Evolutionary conservation across 2,888 invertebrate species (phyloP).

Genomic region (Tetranychus piercei): DNA sequence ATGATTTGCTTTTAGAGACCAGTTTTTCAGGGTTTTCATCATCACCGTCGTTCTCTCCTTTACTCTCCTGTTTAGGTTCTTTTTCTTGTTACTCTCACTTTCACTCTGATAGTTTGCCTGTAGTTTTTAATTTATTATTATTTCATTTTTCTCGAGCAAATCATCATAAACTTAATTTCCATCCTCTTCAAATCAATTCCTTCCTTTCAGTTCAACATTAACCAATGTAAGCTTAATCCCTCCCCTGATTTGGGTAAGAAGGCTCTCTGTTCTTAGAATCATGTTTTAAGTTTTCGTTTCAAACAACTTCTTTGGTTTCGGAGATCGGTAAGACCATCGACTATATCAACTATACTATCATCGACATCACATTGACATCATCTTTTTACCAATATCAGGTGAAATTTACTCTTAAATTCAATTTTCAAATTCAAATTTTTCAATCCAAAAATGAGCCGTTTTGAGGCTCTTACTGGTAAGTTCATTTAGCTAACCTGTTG

Average conservation of each 20-base stretch:
- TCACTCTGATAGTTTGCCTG: not conserved
- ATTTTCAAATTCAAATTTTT: not conserved
- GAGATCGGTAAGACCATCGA: too few species aligned
- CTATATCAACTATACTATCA: too few species aligned
- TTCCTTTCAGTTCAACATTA: not conserved
- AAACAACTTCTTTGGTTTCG: too few species aligned
- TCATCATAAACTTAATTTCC: not conserved
- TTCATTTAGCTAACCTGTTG: not conserved
- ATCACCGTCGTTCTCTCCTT: not conserved
- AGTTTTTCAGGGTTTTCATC: slow-evolving; percentile 8
- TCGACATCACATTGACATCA: too few species aligned
- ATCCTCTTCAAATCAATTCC: not conserved
- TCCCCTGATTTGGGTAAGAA: too few species aligned
- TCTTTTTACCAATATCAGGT: too few species aligned
- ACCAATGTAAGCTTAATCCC: too few species aligned
- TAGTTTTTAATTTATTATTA: not conserved
- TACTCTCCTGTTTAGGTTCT: not conserved
- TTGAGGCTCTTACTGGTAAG: not conserved
- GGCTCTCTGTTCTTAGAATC: too few species aligned
- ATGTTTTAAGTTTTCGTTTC: too few species aligned
- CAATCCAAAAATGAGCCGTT: not conserved
- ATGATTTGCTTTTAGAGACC: not conserved
- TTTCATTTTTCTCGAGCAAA: not conserved
- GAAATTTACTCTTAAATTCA: not conserved
- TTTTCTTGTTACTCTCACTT: not conserved